Conservation (phyloP, 2,113 vertebrate species). For the Pagrus major region DNA sequence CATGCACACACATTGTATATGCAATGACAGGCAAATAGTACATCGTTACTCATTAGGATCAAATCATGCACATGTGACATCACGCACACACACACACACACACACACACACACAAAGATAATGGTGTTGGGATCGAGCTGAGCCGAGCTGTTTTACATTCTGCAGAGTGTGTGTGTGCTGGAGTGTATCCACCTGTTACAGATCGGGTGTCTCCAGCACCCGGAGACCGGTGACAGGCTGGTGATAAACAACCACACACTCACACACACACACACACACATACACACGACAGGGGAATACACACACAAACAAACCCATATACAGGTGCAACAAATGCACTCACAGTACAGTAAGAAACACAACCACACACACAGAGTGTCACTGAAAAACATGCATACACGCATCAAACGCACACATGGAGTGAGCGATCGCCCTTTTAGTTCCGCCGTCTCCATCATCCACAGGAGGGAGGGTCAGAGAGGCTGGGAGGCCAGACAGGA, state of each 20-base stretch:
- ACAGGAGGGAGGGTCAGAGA: slow-evolving; percentile 16
- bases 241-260: slow-evolving; percentile 66
- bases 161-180: slow-evolving; percentile 53
- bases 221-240: slow-evolving; percentile 63
- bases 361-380: neutral
- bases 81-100: slow-evolving; percentile 5
- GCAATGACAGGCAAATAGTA: slow-evolving; percentile 20
- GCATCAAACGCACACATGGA: neutral
- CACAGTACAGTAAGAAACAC: neutral
- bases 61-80: slow-evolving; percentile 1
- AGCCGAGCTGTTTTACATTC: slow-evolving; percentile 72
- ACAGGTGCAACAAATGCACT: slow-evolving; percentile 10
- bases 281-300: neutral
- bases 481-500: slow-evolving; percentile 47
- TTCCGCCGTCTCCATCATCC: slow-evolving; percentile 43
- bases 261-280: slow-evolving; percentile 9
- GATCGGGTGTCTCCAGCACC: slow-evolving; percentile 66
- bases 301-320: neutral
- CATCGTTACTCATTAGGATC: slow-evolving; percentile 34
- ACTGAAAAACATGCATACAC: neutral
- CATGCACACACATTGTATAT: neutral
- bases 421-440: slow-evolving; percentile 27
- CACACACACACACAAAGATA: slow-evolving; percentile 21
- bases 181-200: slow-evolving; percentile 76
- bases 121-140: slow-evolving; percentile 42